Evolutionary conservation across 2,797 vertebrate genomes (phyloP), one percentile per base, ranked within the genome.

Genomic region (Steatocranus sp.): DNA sequence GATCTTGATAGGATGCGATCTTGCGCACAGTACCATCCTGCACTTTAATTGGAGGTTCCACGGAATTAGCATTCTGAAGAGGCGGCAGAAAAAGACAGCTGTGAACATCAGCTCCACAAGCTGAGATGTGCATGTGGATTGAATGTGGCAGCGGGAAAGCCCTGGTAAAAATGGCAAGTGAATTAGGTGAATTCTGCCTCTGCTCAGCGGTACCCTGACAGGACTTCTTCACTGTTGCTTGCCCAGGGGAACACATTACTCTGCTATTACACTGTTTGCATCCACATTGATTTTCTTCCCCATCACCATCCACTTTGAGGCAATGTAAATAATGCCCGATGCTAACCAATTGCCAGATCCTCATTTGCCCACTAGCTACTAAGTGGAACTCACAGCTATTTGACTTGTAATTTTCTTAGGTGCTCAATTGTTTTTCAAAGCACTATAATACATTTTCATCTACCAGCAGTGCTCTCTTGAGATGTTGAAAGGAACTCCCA

Each of bases 281-380:
- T 92, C 85, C 84, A 68, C 82, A 93, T 93, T 88, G 90, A 94
- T 93, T 93, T 93, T 89, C 77, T 38, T 83, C 83, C 86, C 83
- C 82, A 86, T 91, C 90, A 84, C 86, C 58, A 86, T 92, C 82
- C 88, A 91, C 82, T 89, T 86, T 83, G 81, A 91, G 87, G 83
- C 76, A 90, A 87, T 93, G 91, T 94, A 94, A 94, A 94, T 92
- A 93, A 91, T n/a, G 84, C 80, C 85, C 68, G 63, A 86, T 56
- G 25, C 84, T 83, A 79, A 63, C 74, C 85, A 91, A 88, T 86
- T 91, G 87, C 88, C 80, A 88, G 88, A 88, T 86, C 78, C 87
- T 89, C 49, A 78, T 92, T 91, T 20, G 38, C 76, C 78, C 11
- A 25, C 84, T 90, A 79, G 79, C 85, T 78, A 66, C 84, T 89